These are phyloP conservation scores for Tamias sibiricus DNA, from an alignment of 2,113 vertebrate genomes.

Conservation along the genomic window DNA sequence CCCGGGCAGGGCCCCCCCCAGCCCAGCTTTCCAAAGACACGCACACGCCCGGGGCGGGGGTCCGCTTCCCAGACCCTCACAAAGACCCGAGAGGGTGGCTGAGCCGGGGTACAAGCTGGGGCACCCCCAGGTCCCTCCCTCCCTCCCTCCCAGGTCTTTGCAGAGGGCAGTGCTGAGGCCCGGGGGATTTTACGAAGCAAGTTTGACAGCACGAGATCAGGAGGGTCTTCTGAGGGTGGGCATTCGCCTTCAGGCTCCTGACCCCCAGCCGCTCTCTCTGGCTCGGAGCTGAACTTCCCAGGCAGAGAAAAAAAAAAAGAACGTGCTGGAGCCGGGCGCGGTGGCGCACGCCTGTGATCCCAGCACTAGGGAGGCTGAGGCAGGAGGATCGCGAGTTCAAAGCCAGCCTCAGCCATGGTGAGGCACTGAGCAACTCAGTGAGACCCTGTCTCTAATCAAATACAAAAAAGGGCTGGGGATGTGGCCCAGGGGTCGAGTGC, in stretches of 20 bases:
- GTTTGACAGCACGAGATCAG: too few species aligned
- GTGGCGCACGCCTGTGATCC: too few species aligned
- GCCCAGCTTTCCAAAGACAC: neutral
- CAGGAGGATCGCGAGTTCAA: too few species aligned
- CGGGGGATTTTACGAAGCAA: neutral
- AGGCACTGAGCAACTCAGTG: too few species aligned
- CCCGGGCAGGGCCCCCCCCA: neutral
- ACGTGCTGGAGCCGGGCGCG: too few species aligned
- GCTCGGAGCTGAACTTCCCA: neutral
- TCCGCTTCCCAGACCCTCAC: neutral
- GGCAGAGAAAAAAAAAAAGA: too few species aligned
- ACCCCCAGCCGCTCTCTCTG: neutral
- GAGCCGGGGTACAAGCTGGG: neutral
- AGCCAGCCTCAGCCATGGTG: too few species aligned
- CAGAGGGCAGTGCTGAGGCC: too few species aligned
- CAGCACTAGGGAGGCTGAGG: too few species aligned
- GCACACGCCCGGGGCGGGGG: neutral
- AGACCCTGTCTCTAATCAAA: too few species aligned
- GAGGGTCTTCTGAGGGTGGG: rapidly evolving
- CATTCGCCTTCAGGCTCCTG: neutral
- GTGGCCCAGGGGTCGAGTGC: too few species aligned
- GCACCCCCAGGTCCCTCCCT: rapidly evolving
- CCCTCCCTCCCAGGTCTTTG: neutral
- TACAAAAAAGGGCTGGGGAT: too few species aligned
- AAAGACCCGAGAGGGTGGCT: neutral